Evolutionary conservation across 2,797 vertebrate species (phyloP).

Genomic region (Ctenopoma kingsleyae): DNA sequence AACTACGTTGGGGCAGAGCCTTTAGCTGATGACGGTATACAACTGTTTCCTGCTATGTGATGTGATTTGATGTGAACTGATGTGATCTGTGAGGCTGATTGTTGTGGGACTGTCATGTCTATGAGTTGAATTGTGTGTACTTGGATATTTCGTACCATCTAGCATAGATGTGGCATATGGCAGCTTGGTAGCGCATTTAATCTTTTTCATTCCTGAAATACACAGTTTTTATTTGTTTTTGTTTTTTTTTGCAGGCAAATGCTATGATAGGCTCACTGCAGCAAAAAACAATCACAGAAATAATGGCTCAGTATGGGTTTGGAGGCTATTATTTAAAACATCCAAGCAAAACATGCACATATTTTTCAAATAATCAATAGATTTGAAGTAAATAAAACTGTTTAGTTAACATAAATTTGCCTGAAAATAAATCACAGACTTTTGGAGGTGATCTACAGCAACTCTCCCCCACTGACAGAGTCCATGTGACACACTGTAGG

Average conservation of each 20-base stretch:
- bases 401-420: not conserved
- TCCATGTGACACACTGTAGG: not conserved
- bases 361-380: not conserved
- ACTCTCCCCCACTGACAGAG: not conserved
- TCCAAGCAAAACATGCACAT: not conserved
- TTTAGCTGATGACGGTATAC: slow-evolving; percentile 48
- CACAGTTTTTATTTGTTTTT: not conserved
- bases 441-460: not conserved
- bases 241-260: too few relatives aligned
- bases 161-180: slow-evolving; percentile 28
- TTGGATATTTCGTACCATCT: slow-evolving; percentile 34
- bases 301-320: not conserved
- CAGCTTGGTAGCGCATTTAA: slow-evolving; percentile 18
- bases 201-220: slow-evolving; percentile 16
- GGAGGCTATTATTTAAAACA: not conserved
- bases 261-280: not conserved
- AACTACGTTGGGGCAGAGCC: slow-evolving; percentile 28
- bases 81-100: slow-evolving; percentile 44
- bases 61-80: slow-evolving; percentile 44
- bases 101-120: slow-evolving; percentile 33
- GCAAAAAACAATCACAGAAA: not conserved
- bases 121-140: slow-evolving; percentile 25
- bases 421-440: not conserved
- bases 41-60: slow-evolving; percentile 52
- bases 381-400: too few relatives aligned